phyloP scores from a whole-genome alignment of 2,113 vertebrate species.

The Tachysurus fulvidraco region DNA sequence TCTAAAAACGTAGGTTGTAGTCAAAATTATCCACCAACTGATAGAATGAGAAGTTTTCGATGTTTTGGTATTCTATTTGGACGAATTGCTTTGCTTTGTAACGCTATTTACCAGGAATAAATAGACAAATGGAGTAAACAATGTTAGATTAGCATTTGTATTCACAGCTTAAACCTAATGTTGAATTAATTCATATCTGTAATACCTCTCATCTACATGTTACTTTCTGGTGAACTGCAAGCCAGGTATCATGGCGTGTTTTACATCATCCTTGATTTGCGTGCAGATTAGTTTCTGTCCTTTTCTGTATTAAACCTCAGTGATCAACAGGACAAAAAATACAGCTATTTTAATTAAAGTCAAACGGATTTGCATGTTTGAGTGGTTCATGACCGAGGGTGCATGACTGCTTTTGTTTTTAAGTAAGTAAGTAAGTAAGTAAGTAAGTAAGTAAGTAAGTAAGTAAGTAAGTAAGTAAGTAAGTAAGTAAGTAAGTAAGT shows the following conservation, averaged over 20 bases:
- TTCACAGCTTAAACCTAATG: not conserved
- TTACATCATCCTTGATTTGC: not conserved
- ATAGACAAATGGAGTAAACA: not conserved
- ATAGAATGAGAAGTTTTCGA: too few relatives aligned
- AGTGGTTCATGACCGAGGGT: not conserved
- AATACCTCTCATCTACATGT: not conserved
- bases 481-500: too few relatives aligned
- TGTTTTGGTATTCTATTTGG: not conserved
- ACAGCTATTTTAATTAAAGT: conserved; percentile 24
- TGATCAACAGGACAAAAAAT: conserved; percentile 16
- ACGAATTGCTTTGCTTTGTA: not conserved
- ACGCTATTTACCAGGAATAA: not conserved
- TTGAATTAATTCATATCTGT: not conserved
- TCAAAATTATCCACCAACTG: not conserved
- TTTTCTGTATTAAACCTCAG: not conserved
- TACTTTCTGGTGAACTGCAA: not conserved
- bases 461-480: too few relatives aligned
- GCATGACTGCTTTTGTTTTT: not conserved
- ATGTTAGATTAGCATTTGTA: not conserved
- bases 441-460: too few relatives aligned
- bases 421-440: too few relatives aligned
- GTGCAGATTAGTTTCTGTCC: not conserved
- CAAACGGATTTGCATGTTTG: conserved; percentile 46
- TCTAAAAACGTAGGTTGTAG: conserved; percentile 7
- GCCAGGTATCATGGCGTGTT: not conserved